Base-by-base conservation (phyloP, 2,113 vertebrate genomes). In the Thunnus maccoyii region DNA sequence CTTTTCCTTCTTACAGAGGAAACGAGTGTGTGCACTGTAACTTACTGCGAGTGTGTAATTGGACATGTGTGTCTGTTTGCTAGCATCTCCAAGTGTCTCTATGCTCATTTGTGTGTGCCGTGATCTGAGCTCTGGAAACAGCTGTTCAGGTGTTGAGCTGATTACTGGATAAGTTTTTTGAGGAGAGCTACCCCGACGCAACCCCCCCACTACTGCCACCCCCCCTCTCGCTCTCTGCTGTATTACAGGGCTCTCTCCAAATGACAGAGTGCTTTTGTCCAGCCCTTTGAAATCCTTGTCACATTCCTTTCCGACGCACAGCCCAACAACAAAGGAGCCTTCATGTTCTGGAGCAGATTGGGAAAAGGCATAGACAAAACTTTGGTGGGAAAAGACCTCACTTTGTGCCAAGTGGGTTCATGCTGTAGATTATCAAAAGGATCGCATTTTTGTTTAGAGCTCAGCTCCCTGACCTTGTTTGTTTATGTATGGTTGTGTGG, bases 231-330 rank as follows among this genome's bases (percentile, higher is more conserved):
- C 90, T 64, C 68, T 48, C 74, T 76, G 78, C 89, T 89, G 84
- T 93, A 94, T 95, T 94, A 93, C 89, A 95, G 94, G 93, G 93
- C 89, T 93, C 86, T 86, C 87, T 87, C 89, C 85, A 94, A 95
- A 95, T 95, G 92, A 95, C 94, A 95, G 94, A 94, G 94, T 91
- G 93, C 93, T 94, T 95, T 94, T 95, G 94, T 95, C 90, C 93
- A 66, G 85, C 84, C 83, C 91, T 95, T 94, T 94, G 92, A 94
- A 93, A 94, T 92, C 92, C 83, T 91, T 83, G 92, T 94, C 93
- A 93, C 94, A 95, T 95, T 95, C 94, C 94, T 95, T 94, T 95
- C 93, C 89, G 80, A 94, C 88, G 91, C 93, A 86, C 80, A 93
- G 92, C 91, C 92, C 91, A 92, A 91, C 92, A 95, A 95, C 94